These are phyloP conservation scores for Tenualosa ilisha DNA, from an alignment of 2,797 vertebrate genomes.

Conservation along the genomic window DNA sequence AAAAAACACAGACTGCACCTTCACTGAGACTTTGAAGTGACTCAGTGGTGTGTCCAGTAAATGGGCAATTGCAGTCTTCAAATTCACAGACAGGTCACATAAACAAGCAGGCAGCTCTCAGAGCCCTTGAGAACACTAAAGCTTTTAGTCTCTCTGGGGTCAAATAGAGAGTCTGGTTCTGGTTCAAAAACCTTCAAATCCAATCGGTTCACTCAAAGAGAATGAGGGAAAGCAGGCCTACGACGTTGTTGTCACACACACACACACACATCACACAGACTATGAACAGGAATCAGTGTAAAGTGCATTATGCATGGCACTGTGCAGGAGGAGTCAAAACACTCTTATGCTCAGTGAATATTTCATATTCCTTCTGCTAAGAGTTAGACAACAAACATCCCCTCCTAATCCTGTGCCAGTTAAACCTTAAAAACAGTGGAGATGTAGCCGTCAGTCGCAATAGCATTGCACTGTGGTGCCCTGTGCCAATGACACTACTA, in stretches of 20 bases:
- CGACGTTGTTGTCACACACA: background rate
- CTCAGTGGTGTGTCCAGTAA: background rate
- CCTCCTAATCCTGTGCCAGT: background rate
- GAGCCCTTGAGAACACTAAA: background rate
- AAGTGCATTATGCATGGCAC: slow-evolving; percentile 2
- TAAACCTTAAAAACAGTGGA: background rate
- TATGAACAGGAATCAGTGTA: background rate
- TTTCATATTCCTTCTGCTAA: background rate
- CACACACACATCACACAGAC: too few relatives aligned
- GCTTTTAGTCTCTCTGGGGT: background rate
- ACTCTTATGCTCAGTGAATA: slow-evolving; percentile 21
- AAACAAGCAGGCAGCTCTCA: background rate
- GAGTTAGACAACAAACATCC: slow-evolving; percentile 4
- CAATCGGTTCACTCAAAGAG: background rate
- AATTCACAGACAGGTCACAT: background rate
- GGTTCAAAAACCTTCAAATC: background rate
- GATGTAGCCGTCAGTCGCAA: background rate
- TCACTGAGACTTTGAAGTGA: too few relatives aligned
- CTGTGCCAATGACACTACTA: background rate
- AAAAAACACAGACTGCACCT: background rate
- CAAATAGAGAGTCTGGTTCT: background rate
- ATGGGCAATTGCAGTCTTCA: background rate
- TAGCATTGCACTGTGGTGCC: background rate
- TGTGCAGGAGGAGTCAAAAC: slow-evolving; percentile 6
- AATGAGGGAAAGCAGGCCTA: background rate